Evolutionary conservation across 2,113 vertebrate genomes (phyloP).

Genomic region (Microcebus griseorufus): DNA sequence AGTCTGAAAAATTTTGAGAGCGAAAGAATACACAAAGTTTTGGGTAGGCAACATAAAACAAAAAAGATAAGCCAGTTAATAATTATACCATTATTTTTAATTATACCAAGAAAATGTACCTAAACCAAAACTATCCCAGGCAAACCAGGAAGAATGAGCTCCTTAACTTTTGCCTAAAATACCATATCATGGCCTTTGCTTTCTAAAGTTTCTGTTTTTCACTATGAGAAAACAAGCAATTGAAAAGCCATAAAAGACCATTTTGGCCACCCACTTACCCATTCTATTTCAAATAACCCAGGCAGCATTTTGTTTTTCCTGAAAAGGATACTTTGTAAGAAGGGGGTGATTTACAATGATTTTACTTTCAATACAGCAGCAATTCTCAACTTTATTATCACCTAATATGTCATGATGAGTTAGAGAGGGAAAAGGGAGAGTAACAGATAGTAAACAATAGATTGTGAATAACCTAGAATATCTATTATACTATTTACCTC

Average conservation of each 20-base stretch:
- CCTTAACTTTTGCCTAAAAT: background rate
- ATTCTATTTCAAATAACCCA: background rate
- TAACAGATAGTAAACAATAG: background rate
- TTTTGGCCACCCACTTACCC: background rate
- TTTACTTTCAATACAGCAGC: background rate
- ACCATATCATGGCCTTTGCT: background rate
- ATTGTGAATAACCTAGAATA: background rate
- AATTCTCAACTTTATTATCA: background rate
- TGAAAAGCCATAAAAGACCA: background rate
- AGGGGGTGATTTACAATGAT: background rate
- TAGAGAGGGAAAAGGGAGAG: background rate
- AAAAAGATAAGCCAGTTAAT: background rate
- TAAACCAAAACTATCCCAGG: background rate
- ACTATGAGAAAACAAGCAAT: background rate
- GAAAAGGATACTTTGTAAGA: background rate
- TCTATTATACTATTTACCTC: background rate
- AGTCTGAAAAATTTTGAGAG: background rate
- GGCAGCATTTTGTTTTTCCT: background rate
- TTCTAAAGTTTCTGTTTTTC: background rate
- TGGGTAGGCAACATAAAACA: no score
- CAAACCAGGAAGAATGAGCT: background rate
- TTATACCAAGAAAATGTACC: background rate
- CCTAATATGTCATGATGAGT: background rate
- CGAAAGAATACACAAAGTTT: background rate
- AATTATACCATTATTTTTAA: background rate